Evolutionary conservation across 1,140 invertebrate species (phyloP), one percentile per base, ranked within the genome.

Genomic region (Drosophila simulans): DNA sequence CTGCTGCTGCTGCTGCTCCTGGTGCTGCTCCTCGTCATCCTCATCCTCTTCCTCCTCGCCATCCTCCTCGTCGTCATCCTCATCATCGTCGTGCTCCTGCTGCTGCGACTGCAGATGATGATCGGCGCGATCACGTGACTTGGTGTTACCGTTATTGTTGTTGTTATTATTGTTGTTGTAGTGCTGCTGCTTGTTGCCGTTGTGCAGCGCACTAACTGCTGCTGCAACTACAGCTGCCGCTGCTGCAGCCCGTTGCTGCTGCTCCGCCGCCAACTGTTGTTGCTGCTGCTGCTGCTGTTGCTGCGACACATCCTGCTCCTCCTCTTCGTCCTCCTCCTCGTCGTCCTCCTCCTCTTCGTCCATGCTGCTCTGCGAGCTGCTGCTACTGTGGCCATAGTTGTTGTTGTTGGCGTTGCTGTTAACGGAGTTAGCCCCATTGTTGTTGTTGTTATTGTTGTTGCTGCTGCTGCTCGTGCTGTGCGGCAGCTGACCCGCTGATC

Each of bases 221-320:
- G 83, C 83, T 45, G 83, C 83, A 13, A 88, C 83, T 12, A 83
- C 83, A 1, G 83, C 83, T 15, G 79, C 77, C 20, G 82, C 73
- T 27, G 81, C 81, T 7, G 82, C 77, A 15, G 81, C 82, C 5
- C 51, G 57, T 20, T 51, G 83, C 57, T 57, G 80, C 53, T 45
- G 73, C 60, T 57, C 65, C 7, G 73, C 68, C 5, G 73, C 51
- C 49, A 74, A 53, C 25, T 58, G 68, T 34, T 80, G 73, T 27
- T 83, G 64, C n/a, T 71, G 64, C 3, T 53, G 64, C 5, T 74
- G 60, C 22, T 65, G 37, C 4, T 55, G 34, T 1, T 56, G 34
- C 5, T 60, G 25, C 2, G 35, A 46, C 7, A 64, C 52, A 5
- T 71, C 39, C 11, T 39, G 17, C n/a, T 42, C 54, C 15, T 72